Evolutionary conservation across 2,113 vertebrate species (phyloP).

Genomic region (Apeltes quadracus): DNA sequence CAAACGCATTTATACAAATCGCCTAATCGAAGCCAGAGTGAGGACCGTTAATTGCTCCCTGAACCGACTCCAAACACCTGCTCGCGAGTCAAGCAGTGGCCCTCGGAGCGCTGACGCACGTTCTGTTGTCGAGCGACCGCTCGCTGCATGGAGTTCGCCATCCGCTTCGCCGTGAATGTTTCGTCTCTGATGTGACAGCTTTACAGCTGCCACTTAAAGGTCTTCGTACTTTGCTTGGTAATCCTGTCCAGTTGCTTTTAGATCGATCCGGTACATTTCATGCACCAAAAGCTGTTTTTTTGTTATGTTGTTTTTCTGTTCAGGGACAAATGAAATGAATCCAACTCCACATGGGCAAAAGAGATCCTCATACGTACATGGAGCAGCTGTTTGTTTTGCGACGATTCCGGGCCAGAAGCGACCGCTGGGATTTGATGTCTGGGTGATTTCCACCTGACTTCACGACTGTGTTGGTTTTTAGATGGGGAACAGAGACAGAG

Average conservation of each 20-base stretch:
- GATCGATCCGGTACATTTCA: neutral
- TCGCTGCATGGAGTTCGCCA: too few relatives aligned
- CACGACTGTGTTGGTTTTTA: slow-evolving; percentile 6
- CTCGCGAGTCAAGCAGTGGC: slow-evolving; percentile 41
- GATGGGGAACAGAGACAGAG: slow-evolving; percentile 9
- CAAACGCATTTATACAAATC: slow-evolving; percentile 9
- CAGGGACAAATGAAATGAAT: neutral
- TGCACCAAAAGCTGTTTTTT: neutral
- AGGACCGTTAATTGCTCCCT: slow-evolving; percentile 39
- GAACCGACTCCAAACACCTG: slow-evolving; percentile 43
- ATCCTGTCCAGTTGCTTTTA: neutral
- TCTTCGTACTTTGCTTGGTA: too few relatives aligned
- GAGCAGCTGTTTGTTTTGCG: slow-evolving; percentile 55
- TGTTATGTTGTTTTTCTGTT: neutral
- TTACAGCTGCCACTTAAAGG: neutral
- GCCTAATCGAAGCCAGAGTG: slow-evolving; percentile 18
- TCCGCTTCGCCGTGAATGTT: too few relatives aligned
- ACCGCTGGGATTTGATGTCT: slow-evolving; percentile 35
- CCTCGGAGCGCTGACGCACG: slow-evolving; percentile 25
- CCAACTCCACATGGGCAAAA: neutral
- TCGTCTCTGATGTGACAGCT: slow-evolving; percentile 8
- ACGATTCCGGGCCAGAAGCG: slow-evolving; percentile 11
- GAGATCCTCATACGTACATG: neutral
- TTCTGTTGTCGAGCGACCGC: slow-evolving; percentile 30
- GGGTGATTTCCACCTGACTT: slow-evolving; percentile 35